A percentile compares a stretch with the other conserved stretches of the same genome.
phyloP scores from a whole-genome alignment of 2,113 vertebrate species.

The Pogona vitticeps region DNA sequence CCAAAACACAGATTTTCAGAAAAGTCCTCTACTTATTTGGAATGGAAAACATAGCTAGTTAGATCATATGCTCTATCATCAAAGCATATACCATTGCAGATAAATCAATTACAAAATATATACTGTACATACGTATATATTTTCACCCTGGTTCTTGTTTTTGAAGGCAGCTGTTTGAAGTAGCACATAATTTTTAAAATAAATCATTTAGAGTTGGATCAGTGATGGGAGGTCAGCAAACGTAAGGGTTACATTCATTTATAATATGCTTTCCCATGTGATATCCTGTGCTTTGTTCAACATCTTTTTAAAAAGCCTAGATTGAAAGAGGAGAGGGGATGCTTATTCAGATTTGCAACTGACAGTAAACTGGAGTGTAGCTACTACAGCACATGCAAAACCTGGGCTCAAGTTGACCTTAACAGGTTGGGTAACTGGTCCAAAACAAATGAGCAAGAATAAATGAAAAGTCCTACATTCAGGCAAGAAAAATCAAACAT shows the following conservation, averaged over 20 bases:
- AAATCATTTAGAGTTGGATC: constrained; percentile 10
- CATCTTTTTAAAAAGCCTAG: background rate
- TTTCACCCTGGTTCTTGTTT: background rate
- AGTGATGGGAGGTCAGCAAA: background rate
- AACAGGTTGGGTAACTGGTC: too few species aligned
- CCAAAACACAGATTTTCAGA: constrained; percentile 17
- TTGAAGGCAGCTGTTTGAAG: background rate
- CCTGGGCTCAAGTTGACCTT: too few species aligned
- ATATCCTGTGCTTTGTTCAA: background rate
- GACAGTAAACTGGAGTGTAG: too few species aligned
- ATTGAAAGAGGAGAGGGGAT: too few species aligned
- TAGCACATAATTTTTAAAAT: constrained; percentile 2
- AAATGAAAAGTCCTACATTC: too few species aligned
- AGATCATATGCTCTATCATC: constrained; percentile 9
- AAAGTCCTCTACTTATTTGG: constrained; percentile 5
- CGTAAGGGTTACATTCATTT: background rate
- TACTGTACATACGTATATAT: too few species aligned
- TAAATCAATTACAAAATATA: background rate
- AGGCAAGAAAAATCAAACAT: too few species aligned
- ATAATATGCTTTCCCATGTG: constrained; percentile 18
- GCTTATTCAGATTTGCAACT: too few species aligned
- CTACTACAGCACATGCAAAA: too few species aligned
- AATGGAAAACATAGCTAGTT: constrained; percentile 18
- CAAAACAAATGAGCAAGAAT: too few species aligned
- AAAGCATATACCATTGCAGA: background rate